Evolutionary conservation across 2,797 vertebrate genomes (phyloP).

Genomic region (Taenioides sp.): DNA sequence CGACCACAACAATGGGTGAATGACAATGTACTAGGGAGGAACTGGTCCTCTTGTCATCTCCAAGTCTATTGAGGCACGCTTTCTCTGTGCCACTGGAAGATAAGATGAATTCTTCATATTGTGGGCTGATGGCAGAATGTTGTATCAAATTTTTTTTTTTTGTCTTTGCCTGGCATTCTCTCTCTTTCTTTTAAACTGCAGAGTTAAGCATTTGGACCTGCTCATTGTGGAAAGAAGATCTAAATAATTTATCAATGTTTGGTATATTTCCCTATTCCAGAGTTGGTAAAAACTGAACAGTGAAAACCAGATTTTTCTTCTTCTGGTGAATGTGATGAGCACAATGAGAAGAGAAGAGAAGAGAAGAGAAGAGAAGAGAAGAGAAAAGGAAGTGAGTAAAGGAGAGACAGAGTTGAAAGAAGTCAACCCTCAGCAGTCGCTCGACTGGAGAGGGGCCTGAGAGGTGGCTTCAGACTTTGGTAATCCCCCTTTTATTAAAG

Average conservation of each 20-base stretch:
- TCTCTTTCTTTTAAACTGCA: constrained; percentile 70
- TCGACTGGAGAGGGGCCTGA: constrained; percentile 57
- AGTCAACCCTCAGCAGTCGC: constrained; percentile 40
- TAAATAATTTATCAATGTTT: constrained; percentile 80
- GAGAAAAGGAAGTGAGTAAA: constrained; percentile 34
- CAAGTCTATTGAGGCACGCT: constrained; percentile 53
- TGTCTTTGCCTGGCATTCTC: not conserved
- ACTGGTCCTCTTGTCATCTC: constrained; percentile 54
- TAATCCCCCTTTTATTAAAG: constrained; percentile 79
- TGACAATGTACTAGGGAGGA: constrained; percentile 52
- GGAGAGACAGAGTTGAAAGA: constrained; percentile 31
- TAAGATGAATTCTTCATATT: constrained; percentile 76
- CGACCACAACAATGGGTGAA: constrained; percentile 59
- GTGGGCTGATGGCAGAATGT: constrained; percentile 72
- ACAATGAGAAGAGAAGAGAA: no score
- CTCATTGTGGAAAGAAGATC: constrained; percentile 52
- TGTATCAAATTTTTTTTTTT: constrained; percentile 71
- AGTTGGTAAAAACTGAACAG: constrained; percentile 40
- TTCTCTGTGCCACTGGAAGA: constrained; percentile 53
- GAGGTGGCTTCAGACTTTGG: constrained; percentile 66
- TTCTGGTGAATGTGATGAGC: constrained; percentile 54
- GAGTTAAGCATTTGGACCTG: constrained; percentile 69
- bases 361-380: constrained; percentile 19
- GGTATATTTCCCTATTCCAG: constrained; percentile 60
- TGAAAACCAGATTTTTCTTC: constrained; percentile 37